Evolutionary conservation across 2,888 invertebrate species (phyloP), one percentile per base, ranked within the genome.

Genomic region (Lasioglossum malachurum): DNA sequence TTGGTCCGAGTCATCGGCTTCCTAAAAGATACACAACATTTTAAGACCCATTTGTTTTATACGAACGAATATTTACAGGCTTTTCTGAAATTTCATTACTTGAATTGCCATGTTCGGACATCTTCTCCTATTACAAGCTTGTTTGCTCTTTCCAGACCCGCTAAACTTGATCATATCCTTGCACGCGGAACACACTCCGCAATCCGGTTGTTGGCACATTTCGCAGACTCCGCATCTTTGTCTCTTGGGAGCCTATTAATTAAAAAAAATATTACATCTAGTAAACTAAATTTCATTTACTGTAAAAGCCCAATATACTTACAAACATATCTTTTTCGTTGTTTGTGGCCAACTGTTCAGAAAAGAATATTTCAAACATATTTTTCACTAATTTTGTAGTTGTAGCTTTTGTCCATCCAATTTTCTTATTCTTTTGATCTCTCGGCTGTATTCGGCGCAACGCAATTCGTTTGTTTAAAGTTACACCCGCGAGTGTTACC

Each of bases 141-240:
- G 97, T 91, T 97, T 97, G 69, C 96, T 95, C 64, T 95, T 95
- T 0, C 97, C 97, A 19, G 96, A 96, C 0, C 98, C 98, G 5
- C 98, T 98, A 94, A 98, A 98, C 94, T 98, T 98, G 8, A 97
- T 96, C 98, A 98, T 98, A 86, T 98, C 97, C 88, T 96, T 96
- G 94, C 98, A 98, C 64, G 97, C 96, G 71, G 96, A 96, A 93
- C 98, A 98, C 90, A 96, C 96, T 0, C 98, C 98, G 94, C 98
- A 98, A 94, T 98, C 98, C 0, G 97, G 96, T 82, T 96, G 96
- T 92, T 97, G 97, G 90, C 98, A 98, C 3, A 97, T 96, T 95
- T 98, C 98, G 95, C 98, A 98, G 2, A 97, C 96, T 0, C 97
- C 98, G 95, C 98, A 98, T 78, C 97, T 95, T 89, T 97, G 96